Conservation (phyloP, 2,888 invertebrate genomes). For the Archips xylosteana region DNA sequence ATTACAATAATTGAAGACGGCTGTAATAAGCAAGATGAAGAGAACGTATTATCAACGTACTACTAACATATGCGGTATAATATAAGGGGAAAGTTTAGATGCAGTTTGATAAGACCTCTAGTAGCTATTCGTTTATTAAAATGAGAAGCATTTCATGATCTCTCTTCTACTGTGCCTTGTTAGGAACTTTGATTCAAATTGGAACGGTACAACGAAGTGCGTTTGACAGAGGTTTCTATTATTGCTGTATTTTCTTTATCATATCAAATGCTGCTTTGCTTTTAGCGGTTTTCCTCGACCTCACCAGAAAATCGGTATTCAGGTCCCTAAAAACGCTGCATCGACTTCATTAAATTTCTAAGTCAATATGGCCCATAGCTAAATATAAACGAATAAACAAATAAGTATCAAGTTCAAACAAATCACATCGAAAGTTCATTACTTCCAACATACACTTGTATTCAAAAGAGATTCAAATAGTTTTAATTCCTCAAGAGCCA, state of each 20-base stretch:
- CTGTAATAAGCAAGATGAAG: slow-evolving; percentile 26
- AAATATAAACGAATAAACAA: too few relatives aligned
- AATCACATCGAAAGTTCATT: not conserved
- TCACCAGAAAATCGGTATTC: too few relatives aligned
- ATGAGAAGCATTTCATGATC: not conserved
- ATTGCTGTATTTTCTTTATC: not conserved
- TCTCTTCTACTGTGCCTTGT: not conserved
- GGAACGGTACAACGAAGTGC: not conserved
- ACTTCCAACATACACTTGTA: slow-evolving; percentile 26
- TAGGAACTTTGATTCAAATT: not conserved
- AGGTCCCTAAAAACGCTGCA: not conserved
- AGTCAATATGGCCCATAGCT: too few relatives aligned
- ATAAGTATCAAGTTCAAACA: not conserved
- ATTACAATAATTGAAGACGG: slow-evolving; percentile 33
- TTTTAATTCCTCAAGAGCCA: slow-evolving; percentile 40
- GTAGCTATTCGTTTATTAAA: slow-evolving; percentile 18
- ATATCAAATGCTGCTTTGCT: too few relatives aligned
- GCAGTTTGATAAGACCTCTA: slow-evolving; percentile 29
- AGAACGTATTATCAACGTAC: slow-evolving; percentile 7
- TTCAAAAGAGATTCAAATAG: slow-evolving; percentile 40
- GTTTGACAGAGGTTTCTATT: not conserved
- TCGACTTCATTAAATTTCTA: too few relatives aligned
- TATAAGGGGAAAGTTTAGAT: slow-evolving; percentile 34
- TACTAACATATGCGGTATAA: slow-evolving; percentile 13
- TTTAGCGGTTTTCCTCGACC: too few relatives aligned